phyloP scores from a whole-genome alignment of 2,888 invertebrate genomes.

The Pseudolycoriella hygida region DNA sequence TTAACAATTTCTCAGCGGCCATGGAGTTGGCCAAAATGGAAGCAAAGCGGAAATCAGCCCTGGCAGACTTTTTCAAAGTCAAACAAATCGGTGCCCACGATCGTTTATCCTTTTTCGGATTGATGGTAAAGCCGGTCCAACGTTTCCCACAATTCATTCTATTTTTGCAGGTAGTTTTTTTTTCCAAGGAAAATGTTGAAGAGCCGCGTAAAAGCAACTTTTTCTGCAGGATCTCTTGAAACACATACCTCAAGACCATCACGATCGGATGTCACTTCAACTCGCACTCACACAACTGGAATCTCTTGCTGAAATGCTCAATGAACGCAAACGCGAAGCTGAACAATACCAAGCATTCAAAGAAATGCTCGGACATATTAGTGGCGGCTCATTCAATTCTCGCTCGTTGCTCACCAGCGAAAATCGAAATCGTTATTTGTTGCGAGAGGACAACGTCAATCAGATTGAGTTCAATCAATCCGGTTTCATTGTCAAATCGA shows the following conservation, averaged over 20 bases:
- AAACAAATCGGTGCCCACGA: conserved; percentile 86
- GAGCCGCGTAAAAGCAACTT: conserved; percentile 2
- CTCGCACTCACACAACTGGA: conserved; percentile 86
- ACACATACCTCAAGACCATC: conserved; percentile 85
- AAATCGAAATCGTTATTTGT: conserved; percentile 51
- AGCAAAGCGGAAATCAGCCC: conserved; percentile 75
- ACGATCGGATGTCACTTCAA: conserved; percentile 83
- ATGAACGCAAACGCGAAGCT: conserved; percentile 87
- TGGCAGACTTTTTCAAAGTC: conserved; percentile 85
- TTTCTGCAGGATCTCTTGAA: conserved; percentile 67
- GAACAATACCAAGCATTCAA: conserved; percentile 89
- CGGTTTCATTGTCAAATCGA: conserved; percentile 73
- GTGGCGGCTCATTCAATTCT: conserved; percentile 58
- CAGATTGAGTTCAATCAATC: conserved; percentile 81
- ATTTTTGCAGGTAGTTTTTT: conserved; percentile 60
- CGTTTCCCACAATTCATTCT: conserved; percentile 94
- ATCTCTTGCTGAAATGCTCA: conserved; percentile 81
- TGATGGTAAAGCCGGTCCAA: conserved; percentile 91
- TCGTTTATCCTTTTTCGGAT: conserved; percentile 79
- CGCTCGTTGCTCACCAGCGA: conserved; percentile 48
- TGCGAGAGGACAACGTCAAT: conserved; percentile 79
- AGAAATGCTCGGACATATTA: conserved; percentile 66
- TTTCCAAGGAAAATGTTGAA: background rate
- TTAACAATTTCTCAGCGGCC: conserved; percentile 90
- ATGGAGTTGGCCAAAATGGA: conserved; percentile 92